Evolutionary conservation across 2,888 invertebrate genomes (phyloP), one percentile per base, ranked within the genome.

Genomic region (Aleiodes alternator): DNA sequence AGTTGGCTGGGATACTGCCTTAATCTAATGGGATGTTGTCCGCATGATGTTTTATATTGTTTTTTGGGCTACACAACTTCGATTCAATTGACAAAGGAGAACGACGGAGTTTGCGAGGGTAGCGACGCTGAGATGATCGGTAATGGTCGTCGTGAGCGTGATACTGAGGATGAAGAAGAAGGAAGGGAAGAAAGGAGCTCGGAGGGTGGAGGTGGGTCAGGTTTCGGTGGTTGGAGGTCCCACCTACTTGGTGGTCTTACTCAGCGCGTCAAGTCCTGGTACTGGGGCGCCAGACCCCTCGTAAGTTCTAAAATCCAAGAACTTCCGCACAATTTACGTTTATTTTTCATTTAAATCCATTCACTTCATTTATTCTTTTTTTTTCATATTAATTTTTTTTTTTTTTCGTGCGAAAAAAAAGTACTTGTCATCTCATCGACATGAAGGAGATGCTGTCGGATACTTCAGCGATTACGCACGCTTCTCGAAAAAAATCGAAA

Each of bases 191-290:
- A 89, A 82, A 87, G 88, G 84, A 88, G 84, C 87, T 88, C 87
- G 84, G 87, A 88, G 87, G 86, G 88, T 88, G 87, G 87, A 85
- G 85, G 88, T 87, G 88, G 87, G 87, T 89, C 89, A 87, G 89
- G 89, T 89, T 89, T 90, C 85, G 96, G 96, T 93, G 96, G 96
- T 92, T 95, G 96, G 93, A 95, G 96, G 92, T 95, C 95, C 92
- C 96, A 96, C 94, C 83, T 89, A 77, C 95, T 96, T 93, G 96
- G 96, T 94, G 96, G 96, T 94, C 95, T 96, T 94, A 96, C 96
- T 93, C 96, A 96, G 94, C 96, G 96, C 94, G 96, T 96, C 93
- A 96, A 96, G 94, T 96, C 96, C 93, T 96, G 96, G 96, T 96
- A 96, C 95, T 96, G 96, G 96, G 96, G 96, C 93, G 88, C 89